These are phyloP conservation scores for Recurvirostra avosetta DNA, from an alignment of 2,113 vertebrate genomes.

Conservation along the genomic window DNA sequence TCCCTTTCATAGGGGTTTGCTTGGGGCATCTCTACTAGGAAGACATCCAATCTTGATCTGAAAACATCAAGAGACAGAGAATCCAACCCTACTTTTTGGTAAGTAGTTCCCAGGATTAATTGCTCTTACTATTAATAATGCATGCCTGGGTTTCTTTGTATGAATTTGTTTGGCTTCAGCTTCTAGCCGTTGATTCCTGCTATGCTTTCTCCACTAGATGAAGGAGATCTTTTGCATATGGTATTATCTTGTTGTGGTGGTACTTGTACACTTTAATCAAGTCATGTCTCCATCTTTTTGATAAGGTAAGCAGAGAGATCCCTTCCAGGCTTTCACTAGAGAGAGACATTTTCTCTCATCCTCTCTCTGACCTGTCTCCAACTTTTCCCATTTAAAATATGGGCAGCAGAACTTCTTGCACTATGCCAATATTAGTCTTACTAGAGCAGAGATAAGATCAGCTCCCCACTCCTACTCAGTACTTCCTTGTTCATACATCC, in stretches of 20 bases:
- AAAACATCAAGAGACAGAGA: slow-evolving; percentile 57
- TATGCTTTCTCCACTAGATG: slow-evolving; percentile 27
- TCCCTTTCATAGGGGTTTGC: slow-evolving; percentile 36
- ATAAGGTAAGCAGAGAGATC: slow-evolving; percentile 36
- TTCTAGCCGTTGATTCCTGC: slow-evolving; percentile 43
- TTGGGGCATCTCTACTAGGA: slow-evolving; percentile 56
- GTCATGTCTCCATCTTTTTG: slow-evolving; percentile 38
- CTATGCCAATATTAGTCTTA: slow-evolving; percentile 4
- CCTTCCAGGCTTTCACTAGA: slow-evolving; percentile 39
- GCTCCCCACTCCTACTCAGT: slow-evolving; percentile 25
- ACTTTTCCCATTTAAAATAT: slow-evolving; percentile 1
- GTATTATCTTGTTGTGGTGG: slow-evolving; percentile 40
- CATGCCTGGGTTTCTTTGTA: slow-evolving; percentile 52
- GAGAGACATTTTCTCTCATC: slow-evolving; percentile 38
- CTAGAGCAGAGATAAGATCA: slow-evolving; percentile 31
- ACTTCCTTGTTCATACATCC: slow-evolving; percentile 25
- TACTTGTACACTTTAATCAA: slow-evolving; percentile 34
- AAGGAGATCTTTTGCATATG: slow-evolving; percentile 44
- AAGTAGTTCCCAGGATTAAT: slow-evolving; percentile 63
- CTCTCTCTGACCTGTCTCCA: slow-evolving; percentile 45
- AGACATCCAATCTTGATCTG: slow-evolving; percentile 52
- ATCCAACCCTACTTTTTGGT: slow-evolving; percentile 45
- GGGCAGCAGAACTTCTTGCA: background rate
- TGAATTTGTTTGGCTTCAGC: slow-evolving; percentile 40
- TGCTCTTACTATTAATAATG: slow-evolving; percentile 58